Percentiles rank a stretch among this genome's conserved stretches.
Conservation (phyloP, 35 echinoderm and acorn worm genomes). For the Apostichopus californicus region DNA sequence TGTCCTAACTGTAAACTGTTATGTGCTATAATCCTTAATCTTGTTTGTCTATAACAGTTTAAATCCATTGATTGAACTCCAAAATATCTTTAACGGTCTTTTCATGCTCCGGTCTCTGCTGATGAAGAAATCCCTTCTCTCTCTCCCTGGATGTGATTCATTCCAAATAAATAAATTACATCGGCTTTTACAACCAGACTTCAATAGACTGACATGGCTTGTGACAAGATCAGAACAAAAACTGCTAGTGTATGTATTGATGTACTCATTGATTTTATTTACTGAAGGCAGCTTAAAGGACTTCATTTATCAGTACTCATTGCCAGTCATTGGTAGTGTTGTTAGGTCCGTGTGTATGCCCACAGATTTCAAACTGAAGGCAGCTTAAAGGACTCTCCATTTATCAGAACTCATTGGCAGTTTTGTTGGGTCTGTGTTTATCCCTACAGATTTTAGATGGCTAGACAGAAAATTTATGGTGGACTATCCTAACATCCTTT, state of each 20-base stretch:
- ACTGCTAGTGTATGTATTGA: constrained; percentile 23
- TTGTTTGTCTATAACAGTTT: constrained; percentile 30
- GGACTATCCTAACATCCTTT: too few species aligned
- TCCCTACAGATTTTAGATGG: too few species aligned
- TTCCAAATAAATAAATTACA: constrained; percentile 32
- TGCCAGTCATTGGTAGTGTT: neutral
- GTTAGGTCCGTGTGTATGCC: too few species aligned
- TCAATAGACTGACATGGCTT: constrained; percentile 21
- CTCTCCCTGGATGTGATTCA: neutral
- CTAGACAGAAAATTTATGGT: too few species aligned
- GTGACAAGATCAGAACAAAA: constrained; percentile 23
- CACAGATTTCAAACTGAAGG: too few species aligned
- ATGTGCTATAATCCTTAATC: constrained; percentile 47
- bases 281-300: neutral
- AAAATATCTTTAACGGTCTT: neutral
- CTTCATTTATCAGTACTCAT: neutral
- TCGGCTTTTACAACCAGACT: neutral
- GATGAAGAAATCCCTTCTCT: neutral
- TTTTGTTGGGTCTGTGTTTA: too few species aligned
- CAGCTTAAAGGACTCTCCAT: too few species aligned
- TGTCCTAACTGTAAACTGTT: constrained; percentile 44
- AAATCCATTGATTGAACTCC: constrained; percentile 31
- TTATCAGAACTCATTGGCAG: neutral
- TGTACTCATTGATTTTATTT: constrained; percentile 40
- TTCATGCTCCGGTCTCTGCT: neutral